phyloP scores from a whole-genome alignment of 2,113 vertebrate genomes.

The Cryptotis parvus region DNA sequence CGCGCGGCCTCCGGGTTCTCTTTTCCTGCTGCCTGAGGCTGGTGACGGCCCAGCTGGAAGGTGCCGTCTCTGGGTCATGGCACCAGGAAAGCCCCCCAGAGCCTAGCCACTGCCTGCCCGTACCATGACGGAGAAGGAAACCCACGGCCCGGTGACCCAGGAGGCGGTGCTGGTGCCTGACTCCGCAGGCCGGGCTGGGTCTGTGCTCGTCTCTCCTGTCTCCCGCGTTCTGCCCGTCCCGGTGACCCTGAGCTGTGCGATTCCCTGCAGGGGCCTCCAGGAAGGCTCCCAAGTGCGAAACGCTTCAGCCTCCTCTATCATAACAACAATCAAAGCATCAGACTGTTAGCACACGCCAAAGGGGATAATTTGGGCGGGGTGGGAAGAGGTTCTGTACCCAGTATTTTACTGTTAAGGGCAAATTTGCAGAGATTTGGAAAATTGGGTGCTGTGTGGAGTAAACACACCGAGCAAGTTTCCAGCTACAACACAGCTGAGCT shows the following conservation, averaged over 20 bases:
- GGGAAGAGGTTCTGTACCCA: constrained; percentile 71
- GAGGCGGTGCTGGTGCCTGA: neutral
- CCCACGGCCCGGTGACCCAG: neutral
- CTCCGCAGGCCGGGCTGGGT: too few species aligned
- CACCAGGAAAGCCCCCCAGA: neutral
- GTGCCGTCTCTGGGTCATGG: neutral
- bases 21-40: neutral
- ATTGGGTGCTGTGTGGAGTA: constrained; percentile 78
- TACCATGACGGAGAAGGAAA: neutral
- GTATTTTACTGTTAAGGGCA: constrained; percentile 81
- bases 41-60: neutral
- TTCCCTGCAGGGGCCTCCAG: neutral
- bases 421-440: constrained; percentile 82
- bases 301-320: neutral
- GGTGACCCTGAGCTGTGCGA: neutral
- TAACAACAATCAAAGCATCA: constrained; percentile 61
- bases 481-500: constrained; percentile 84
- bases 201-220: neutral
- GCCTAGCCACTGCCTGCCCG: too few species aligned
- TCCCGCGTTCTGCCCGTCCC: neutral
- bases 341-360: constrained; percentile 45
- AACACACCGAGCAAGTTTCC: constrained; percentile 74
- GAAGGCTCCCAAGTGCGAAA: constrained; percentile 18
- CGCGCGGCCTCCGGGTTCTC: neutral
- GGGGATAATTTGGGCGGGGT: constrained; percentile 73